A percentile compares a stretch with the other conserved stretches of the same genome.
phyloP scores from a whole-genome alignment of 2,113 vertebrate species.

The Laticauda laticaudata region DNA sequence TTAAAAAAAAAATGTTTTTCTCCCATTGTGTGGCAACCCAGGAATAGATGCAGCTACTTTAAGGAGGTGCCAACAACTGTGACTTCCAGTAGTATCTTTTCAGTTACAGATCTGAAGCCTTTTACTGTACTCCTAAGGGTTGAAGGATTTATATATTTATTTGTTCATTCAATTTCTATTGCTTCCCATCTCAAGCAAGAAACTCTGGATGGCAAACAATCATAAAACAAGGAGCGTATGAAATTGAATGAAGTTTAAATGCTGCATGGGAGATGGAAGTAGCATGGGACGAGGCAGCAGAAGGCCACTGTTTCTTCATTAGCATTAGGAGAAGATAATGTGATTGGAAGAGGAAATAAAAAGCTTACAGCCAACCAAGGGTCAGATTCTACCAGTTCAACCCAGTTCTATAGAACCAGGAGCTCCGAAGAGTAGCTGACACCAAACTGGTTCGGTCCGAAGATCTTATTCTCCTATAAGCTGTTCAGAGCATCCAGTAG shows the following conservation, averaged over 20 bases:
- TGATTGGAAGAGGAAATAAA: background rate
- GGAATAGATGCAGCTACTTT: background rate
- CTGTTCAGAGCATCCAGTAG: too few relatives aligned
- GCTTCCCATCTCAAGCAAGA: background rate
- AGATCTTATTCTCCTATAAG: too few relatives aligned
- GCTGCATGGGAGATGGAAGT: background rate
- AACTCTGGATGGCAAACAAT: background rate
- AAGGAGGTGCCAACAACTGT: background rate
- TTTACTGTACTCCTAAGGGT: background rate
- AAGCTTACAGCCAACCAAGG: background rate
- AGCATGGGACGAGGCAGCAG: background rate
- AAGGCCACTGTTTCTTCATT: background rate
- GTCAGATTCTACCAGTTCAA: too few relatives aligned
- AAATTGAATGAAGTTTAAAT: background rate
- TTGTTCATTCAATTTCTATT: background rate
- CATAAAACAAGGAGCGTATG: background rate
- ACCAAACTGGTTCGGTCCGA: too few relatives aligned
- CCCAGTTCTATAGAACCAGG: too few relatives aligned
- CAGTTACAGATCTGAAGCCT: background rate
- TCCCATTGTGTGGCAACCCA: background rate
- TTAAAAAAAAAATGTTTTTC: background rate
- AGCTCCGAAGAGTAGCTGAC: too few relatives aligned
- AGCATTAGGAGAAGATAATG: background rate
- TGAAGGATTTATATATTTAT: background rate
- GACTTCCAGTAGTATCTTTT: background rate